These are phyloP conservation scores for Hippocampus zosterae DNA, from an alignment of 2,113 vertebrate species.

Conservation along the genomic window DNA sequence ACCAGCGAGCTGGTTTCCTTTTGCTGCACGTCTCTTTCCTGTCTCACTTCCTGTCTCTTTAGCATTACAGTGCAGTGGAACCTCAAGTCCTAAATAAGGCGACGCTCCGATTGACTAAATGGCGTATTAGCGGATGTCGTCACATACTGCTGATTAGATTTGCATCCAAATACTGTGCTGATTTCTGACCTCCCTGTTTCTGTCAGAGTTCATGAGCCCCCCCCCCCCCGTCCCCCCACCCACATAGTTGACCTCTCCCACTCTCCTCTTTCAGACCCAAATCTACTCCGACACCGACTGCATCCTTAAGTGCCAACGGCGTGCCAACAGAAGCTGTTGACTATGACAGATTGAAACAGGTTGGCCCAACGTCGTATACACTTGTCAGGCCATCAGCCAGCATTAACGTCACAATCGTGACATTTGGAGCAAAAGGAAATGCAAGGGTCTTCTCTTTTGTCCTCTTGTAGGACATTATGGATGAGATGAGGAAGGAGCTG, in stretches of 20 bases:
- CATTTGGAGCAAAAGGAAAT: neutral
- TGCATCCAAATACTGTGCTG: neutral
- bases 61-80: neutral
- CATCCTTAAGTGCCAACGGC: slow-evolving; percentile 93
- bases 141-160: neutral
- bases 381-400: neutral
- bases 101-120: too few relatives aligned
- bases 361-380: slow-evolving; percentile 42
- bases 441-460: neutral
- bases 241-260: neutral
- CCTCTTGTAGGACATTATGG: slow-evolving; percentile 87
- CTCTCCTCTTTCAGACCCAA: slow-evolving; percentile 81
- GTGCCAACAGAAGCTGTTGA: slow-evolving; percentile 89
- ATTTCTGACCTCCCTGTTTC: neutral
- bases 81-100: too few relatives aligned
- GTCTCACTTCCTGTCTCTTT: slow-evolving; percentile 16
- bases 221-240: too few relatives aligned
- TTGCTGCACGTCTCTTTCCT: slow-evolving; percentile 31
- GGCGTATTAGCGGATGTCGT: too few relatives aligned
- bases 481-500: slow-evolving; percentile 98
- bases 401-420: neutral
- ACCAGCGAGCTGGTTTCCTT: slow-evolving; percentile 21
- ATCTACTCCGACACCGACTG: slow-evolving; percentile 82
- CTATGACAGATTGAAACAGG: slow-evolving; percentile 98
- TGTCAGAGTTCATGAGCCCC: neutral